These are phyloP conservation scores for Choristoneura rosaceana DNA, from an alignment of 2,888 invertebrate species.

Conservation along the genomic window DNA sequence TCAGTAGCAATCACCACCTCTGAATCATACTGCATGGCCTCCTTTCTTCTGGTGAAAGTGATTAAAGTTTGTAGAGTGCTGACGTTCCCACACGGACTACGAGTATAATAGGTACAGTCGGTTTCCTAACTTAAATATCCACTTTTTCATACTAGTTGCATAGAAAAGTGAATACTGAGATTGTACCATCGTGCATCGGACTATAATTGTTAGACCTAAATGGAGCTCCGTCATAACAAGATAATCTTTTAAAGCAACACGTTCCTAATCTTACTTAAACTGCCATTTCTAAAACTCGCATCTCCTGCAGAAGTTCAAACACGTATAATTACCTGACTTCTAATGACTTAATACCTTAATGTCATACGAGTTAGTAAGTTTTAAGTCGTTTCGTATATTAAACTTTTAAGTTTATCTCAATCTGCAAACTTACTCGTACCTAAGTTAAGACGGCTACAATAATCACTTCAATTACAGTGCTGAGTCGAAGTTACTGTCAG, in stretches of 20 bases:
- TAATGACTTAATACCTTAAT: not conserved
- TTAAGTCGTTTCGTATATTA: not conserved
- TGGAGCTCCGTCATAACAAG: not conserved
- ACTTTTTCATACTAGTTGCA: too few species aligned
- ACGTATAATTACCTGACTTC: slow-evolving; percentile 1
- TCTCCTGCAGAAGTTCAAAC: not conserved
- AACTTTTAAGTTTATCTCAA: slow-evolving; percentile 11
- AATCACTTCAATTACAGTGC: not conserved
- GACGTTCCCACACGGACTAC: not conserved
- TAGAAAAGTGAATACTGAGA: too few species aligned
- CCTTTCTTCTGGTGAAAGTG: slow-evolving; percentile 29
- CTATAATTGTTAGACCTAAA: not conserved
- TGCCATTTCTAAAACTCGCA: not conserved
- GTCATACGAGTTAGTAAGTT: not conserved
- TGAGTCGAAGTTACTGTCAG: not conserved
- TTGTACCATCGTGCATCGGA: not conserved
- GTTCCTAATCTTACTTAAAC: not conserved
- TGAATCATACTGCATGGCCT: slow-evolving; percentile 13
- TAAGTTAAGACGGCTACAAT: not conserved
- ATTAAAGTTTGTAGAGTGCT: not conserved
- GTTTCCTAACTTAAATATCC: too few species aligned
- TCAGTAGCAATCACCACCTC: not conserved
- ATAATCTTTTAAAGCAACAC: not conserved
- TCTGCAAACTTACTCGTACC: not conserved
- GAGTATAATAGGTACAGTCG: not conserved